These are phyloP conservation scores for Araneus ventricosus DNA, from an alignment of 1,140 invertebrate species.

Conservation along the genomic window DNA sequence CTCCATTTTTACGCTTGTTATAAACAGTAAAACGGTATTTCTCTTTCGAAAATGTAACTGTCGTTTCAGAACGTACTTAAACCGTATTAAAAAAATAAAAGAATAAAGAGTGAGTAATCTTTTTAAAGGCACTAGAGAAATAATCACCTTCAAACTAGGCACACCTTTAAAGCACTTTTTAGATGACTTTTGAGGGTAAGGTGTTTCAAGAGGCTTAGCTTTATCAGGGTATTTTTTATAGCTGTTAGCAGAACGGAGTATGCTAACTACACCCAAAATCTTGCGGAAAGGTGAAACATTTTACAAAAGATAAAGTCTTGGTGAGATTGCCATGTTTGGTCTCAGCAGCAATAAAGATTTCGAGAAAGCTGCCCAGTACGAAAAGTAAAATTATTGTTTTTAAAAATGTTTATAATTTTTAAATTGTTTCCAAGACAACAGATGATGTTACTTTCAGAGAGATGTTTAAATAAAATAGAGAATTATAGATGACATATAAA, in stretches of 20 bases:
- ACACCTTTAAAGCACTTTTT: slow-evolving; percentile 7
- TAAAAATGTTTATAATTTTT: not conserved
- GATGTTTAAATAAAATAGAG: no score
- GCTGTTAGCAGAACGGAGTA: not conserved
- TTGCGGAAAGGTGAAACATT: not conserved
- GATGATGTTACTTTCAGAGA: no score
- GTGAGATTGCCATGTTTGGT: not conserved
- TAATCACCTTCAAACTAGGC: slow-evolving; percentile 26
- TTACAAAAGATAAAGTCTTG: not conserved
- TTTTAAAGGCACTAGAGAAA: slow-evolving; percentile 29
- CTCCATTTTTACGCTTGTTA: slow-evolving; percentile 17
- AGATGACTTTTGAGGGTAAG: slow-evolving; percentile 10
- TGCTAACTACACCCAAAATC: slow-evolving; percentile 33
- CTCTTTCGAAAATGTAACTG: not conserved
- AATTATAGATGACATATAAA: no score
- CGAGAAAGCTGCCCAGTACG: not conserved
- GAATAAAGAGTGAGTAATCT: not conserved
- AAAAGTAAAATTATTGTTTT: no score
- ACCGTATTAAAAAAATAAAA: not conserved
- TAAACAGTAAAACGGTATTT: not conserved
- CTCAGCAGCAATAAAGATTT: not conserved
- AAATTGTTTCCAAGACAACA: no score
- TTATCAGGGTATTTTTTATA: slow-evolving; percentile 41
- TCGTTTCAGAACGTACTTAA: not conserved
- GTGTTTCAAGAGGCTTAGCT: not conserved